Conservation (phyloP, 2,888 invertebrate species). For the Agrochola lota region DNA sequence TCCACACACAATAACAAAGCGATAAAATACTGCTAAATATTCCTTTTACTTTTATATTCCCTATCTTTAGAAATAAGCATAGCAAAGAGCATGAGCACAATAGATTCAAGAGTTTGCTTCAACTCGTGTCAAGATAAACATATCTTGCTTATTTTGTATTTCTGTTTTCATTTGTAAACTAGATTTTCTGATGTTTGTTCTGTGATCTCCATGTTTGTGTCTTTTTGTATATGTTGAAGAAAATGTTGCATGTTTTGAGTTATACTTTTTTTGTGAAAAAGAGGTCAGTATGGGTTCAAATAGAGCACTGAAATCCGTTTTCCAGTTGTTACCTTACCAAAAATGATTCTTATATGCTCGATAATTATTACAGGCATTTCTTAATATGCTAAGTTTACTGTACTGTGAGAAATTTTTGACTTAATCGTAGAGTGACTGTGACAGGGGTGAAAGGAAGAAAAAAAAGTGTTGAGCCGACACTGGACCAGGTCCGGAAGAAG, state of each 20-base stretch:
- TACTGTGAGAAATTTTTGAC: no score
- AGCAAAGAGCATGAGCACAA: constrained; percentile 45
- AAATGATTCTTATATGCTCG: no score
- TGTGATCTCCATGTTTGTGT: constrained; percentile 8
- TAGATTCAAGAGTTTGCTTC: constrained; percentile 45
- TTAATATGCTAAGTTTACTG: no score
- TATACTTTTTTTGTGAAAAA: no score
- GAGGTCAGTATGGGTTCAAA: background rate
- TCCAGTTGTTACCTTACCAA: background rate
- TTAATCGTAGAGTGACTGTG: no score
- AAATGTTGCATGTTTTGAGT: background rate
- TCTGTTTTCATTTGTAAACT: constrained; percentile 56
- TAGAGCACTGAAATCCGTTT: background rate
- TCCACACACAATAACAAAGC: constrained; percentile 14
- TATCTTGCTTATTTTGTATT: constrained; percentile 48
- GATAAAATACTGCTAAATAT: constrained; percentile 36
- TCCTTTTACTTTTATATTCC: constrained; percentile 29
- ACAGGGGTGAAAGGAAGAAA: no score
- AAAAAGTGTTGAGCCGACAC: no score
- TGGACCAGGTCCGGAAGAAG: no score
- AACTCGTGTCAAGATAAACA: constrained; percentile 45
- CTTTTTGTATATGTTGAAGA: background rate
- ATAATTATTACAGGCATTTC: no score
- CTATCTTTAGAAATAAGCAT: constrained; percentile 45
- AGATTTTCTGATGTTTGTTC: constrained; percentile 41